Percentiles rank a stretch among this genome's conserved stretches.
These are phyloP conservation scores for Cydia strobilella DNA, from an alignment of 1,140 invertebrate species.

Conservation along the genomic window DNA sequence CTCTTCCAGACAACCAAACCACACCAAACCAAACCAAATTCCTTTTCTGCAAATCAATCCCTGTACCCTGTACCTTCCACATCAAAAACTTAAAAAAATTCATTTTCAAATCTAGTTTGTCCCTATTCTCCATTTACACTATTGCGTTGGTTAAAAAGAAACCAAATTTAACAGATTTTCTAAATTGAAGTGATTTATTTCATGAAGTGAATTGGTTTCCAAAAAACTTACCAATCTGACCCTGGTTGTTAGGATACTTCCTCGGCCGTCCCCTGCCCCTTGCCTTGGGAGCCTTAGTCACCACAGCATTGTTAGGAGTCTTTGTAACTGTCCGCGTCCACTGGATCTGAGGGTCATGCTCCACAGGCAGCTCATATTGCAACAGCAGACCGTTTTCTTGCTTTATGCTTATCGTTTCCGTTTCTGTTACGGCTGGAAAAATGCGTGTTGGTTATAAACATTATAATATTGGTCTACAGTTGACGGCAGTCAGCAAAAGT, in stretches of 20 bases:
- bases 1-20: no score
- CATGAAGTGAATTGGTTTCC: no score
- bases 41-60: no score
- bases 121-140: no score
- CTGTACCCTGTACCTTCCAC: no score
- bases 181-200: conserved; percentile 22
- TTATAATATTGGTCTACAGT: no score
- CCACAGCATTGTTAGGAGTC: conserved; percentile 56
- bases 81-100: no score
- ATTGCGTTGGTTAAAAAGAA: no score
- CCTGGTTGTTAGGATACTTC: conserved; percentile 77
- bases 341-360: conserved; percentile 66
- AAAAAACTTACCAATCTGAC: conserved; percentile 67
- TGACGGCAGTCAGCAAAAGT: no score
- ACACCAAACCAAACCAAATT: no score
- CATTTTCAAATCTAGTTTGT: no score
- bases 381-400: conserved; percentile 76
- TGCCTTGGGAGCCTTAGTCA: conserved; percentile 65
- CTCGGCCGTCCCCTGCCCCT: conserved; percentile 71
- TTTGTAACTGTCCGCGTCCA: conserved; percentile 62
- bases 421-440: conserved; percentile 52
- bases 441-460: neutral
- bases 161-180: no score
- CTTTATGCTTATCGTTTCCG: conserved; percentile 76
- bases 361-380: conserved; percentile 76